phyloP scores from a whole-genome alignment of 1,140 invertebrate species.

The Ooceraea biroi region DNA sequence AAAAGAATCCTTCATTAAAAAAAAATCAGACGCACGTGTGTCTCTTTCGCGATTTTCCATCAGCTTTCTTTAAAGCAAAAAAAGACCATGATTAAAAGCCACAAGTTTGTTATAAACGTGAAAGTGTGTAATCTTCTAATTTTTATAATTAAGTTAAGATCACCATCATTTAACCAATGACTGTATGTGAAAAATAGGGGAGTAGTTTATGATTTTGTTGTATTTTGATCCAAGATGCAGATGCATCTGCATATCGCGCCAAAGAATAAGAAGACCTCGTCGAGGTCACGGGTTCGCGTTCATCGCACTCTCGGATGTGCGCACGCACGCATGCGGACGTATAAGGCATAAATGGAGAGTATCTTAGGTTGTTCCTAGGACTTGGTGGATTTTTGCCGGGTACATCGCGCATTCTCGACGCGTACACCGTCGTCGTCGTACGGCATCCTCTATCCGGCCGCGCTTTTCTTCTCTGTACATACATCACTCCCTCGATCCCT shows the following conservation, averaged over 20 bases:
- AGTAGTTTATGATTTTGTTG: background rate
- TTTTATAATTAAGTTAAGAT: background rate
- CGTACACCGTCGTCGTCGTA: constrained; percentile 54
- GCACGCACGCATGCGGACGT: constrained; percentile 2
- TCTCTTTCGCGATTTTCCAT: background rate
- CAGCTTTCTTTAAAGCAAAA: background rate
- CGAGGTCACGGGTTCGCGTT: constrained; percentile 33
- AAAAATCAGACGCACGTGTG: background rate
- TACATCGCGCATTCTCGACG: constrained; percentile 63
- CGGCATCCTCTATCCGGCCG: constrained; percentile 29
- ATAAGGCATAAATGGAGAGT: constrained; percentile 65
- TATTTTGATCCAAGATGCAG: background rate
- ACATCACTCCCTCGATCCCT: constrained; percentile 22
- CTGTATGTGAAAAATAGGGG: background rate
- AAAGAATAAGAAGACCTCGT: background rate
- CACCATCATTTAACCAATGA: background rate
- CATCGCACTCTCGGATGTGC: constrained; percentile 11
- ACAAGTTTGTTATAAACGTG: background rate
- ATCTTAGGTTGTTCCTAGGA: constrained; percentile 66
- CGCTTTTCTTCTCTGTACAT: constrained; percentile 10
- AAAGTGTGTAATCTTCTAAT: background rate
- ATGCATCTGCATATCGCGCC: no score
- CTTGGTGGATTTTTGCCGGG: constrained; percentile 65
- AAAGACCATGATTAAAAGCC: background rate
- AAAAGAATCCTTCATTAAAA: background rate